These are phyloP conservation scores for Campoplex nolae DNA, from an alignment of 2,888 invertebrate species.

Conservation along the genomic window DNA sequence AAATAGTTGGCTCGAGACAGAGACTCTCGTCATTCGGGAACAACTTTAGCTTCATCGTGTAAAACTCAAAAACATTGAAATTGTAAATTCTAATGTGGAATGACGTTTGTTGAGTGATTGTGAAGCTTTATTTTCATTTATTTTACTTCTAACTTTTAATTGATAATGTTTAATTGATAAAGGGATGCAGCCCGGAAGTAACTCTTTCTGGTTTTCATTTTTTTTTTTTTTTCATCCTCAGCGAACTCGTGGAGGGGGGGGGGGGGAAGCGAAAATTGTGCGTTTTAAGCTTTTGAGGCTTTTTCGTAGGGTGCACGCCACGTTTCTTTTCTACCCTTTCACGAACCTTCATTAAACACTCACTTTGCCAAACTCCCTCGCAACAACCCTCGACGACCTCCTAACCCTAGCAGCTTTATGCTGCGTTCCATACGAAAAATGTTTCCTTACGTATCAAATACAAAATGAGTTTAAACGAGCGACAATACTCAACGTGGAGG, in stretches of 20 bases:
- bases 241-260: neutral
- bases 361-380: neutral
- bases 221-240: neutral
- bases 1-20: neutral
- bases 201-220: neutral
- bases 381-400: neutral
- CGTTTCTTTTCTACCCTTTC: neutral
- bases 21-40: neutral
- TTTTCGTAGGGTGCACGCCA: neutral
- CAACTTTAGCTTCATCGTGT: neutral
- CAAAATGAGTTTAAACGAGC: neutral
- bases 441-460: neutral
- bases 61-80: neutral
- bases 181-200: neutral
- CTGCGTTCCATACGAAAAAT: neutral
- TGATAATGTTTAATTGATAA: neutral
- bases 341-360: conserved; percentile 8
- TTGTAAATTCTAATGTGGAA: neutral
- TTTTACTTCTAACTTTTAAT: neutral
- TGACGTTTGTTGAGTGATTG: neutral
- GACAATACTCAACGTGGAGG: no score
- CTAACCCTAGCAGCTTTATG: neutral
- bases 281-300: neutral
- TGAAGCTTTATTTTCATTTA: neutral
- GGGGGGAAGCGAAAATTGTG: neutral